Conservation (phyloP, 1,140 invertebrate genomes). For the Hydropsyche tenuis region DNA sequence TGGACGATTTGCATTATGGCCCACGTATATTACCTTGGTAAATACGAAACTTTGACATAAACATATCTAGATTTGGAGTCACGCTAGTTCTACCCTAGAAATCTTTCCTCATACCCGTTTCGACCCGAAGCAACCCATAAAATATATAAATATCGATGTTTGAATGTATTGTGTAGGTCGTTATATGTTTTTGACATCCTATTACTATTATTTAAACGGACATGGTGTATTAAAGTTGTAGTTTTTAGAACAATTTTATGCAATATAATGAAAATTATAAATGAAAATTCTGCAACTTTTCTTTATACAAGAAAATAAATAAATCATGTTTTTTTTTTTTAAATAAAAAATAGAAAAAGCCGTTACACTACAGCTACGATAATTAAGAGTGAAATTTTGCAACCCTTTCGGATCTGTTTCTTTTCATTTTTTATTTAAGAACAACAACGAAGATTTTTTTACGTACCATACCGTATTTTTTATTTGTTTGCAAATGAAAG, state of each 20-base stretch:
- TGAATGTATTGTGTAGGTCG: neutral
- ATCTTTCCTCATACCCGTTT: neutral
- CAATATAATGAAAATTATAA: neutral
- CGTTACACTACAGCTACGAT: conserved; percentile 39
- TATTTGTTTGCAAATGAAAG: conserved; percentile 46
- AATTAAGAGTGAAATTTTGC: conserved; percentile 50
- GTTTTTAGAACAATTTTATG: conserved; percentile 20
- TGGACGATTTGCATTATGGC: conserved; percentile 35
- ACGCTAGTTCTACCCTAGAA: conserved; percentile 16
- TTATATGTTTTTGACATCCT: conserved; percentile 33
- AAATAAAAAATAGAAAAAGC: conserved; percentile 25
- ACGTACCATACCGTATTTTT: conserved; percentile 22
- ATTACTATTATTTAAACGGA: conserved; percentile 22
- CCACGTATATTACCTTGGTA: conserved; percentile 37
- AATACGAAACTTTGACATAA: conserved; percentile 38
- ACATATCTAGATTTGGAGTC: conserved; percentile 30
- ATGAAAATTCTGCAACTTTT: neutral
- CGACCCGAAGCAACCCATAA: neutral
- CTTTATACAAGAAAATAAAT: neutral
- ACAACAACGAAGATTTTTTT: neutral
- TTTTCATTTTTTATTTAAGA: conserved; percentile 17
- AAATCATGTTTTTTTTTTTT: neutral
- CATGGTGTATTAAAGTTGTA: conserved; percentile 13
- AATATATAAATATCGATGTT: neutral
- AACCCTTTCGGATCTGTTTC: conserved; percentile 32